These are phyloP conservation scores for Pangasius sanitwongsei DNA, from an alignment of 2,797 vertebrate species.

Conservation along the genomic window DNA sequence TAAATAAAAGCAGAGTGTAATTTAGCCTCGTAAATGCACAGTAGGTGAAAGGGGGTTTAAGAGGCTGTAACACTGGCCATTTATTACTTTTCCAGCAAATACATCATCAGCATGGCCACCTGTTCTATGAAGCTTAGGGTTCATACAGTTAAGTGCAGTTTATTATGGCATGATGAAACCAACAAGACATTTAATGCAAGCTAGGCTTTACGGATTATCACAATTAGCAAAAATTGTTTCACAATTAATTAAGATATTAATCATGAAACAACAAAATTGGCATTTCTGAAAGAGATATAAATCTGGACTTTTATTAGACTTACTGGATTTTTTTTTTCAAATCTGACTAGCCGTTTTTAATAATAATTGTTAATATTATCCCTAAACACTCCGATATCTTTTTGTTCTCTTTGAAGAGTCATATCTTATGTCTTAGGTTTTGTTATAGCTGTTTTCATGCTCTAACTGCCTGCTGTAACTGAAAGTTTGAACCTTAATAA, in stretches of 20 bases:
- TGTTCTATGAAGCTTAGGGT: constrained; percentile 54
- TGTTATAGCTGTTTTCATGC: background rate
- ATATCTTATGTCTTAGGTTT: background rate
- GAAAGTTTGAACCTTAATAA: background rate
- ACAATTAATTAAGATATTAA: background rate
- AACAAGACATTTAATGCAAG: background rate
- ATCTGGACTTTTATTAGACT: background rate
- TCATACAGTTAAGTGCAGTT: constrained; percentile 4
- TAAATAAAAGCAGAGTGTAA: constrained; percentile 20
- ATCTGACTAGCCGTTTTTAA: too few species aligned
- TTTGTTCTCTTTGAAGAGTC: background rate
- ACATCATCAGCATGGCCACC: constrained; percentile 60
- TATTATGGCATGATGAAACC: constrained; percentile 5
- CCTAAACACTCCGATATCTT: background rate
- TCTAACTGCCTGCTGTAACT: background rate
- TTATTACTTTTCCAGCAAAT: constrained; percentile 65
- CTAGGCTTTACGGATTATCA: background rate
- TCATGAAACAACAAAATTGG: background rate
- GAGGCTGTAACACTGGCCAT: constrained; percentile 47
- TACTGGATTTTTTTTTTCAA: background rate
- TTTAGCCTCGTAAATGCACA: constrained; percentile 19
- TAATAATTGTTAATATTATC: background rate
- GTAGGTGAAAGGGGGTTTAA: constrained; percentile 14
- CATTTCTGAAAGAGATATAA: background rate
- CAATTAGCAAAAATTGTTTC: background rate